Evolutionary conservation across 2,113 vertebrate species (phyloP).

Genomic region (Bettongia penicillata): DNA sequence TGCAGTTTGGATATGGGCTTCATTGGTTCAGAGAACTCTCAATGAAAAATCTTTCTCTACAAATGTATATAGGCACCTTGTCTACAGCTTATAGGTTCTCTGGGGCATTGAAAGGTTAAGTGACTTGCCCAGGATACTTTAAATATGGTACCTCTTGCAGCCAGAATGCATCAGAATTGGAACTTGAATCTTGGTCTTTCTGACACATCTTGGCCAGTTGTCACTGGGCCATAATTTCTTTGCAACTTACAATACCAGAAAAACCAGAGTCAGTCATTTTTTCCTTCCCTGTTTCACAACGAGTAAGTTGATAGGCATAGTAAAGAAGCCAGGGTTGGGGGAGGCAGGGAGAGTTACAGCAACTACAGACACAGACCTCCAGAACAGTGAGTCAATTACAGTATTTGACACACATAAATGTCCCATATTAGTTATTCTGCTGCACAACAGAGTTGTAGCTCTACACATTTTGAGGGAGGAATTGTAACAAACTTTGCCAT

Average conservation of each 20-base stretch:
- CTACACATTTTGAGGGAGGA: not conserved
- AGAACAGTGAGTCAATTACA: not conserved
- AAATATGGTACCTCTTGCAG: not conserved
- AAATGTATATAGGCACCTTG: not conserved
- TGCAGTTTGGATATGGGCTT: not conserved
- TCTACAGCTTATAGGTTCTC: not conserved
- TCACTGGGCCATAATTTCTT: not conserved
- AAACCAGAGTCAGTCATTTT: not conserved
- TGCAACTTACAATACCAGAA: not conserved
- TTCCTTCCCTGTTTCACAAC: not conserved
- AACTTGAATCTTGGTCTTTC: not conserved
- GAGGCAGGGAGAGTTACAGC: not conserved
- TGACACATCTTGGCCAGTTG: not conserved
- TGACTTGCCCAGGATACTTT: not conserved
- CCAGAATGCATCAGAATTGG: not conserved
- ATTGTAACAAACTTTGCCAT: not conserved
- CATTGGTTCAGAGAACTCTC: not conserved
- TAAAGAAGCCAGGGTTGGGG: not conserved
- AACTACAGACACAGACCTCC: not conserved
- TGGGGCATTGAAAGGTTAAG: not conserved
- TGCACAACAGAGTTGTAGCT: not conserved
- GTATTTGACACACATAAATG: not conserved
- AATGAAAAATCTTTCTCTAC: not conserved
- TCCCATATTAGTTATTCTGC: not conserved
- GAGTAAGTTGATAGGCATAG: not conserved